A percentile compares a stretch with the other conserved stretches of the same genome.
These are phyloP conservation scores for Drosophila oshimai DNA, from an alignment of 1,140 invertebrate genomes.

Conservation along the genomic window DNA sequence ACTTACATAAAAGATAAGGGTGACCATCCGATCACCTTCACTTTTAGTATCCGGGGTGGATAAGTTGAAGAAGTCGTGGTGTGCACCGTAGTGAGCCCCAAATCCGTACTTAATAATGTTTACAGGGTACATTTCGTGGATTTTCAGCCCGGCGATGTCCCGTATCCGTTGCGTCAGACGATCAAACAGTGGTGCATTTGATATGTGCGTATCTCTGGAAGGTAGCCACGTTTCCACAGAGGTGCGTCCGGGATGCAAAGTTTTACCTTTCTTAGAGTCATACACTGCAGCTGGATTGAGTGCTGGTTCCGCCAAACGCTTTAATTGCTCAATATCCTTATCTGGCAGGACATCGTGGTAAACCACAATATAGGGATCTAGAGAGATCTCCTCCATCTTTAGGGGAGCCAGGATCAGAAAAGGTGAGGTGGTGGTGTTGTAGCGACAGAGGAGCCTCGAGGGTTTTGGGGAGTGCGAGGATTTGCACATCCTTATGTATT, in stretches of 20 bases:
- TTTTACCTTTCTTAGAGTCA: rapidly evolving
- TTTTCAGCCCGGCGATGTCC: constrained; percentile 87
- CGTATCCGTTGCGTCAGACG: constrained; percentile 88
- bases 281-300: constrained; percentile 91
- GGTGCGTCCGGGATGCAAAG: constrained; percentile 93
- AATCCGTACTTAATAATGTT: constrained; percentile 87
- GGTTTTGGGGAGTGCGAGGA: constrained; percentile 86
- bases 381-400: constrained; percentile 94
- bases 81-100: constrained; percentile 88
- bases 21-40: constrained; percentile 47
- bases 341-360: constrained; percentile 95
- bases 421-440: constrained; percentile 87
- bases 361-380: constrained; percentile 92
- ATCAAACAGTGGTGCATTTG: constrained; percentile 84
- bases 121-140: constrained; percentile 83
- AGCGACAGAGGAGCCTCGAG: constrained; percentile 88
- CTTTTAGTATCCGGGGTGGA: rapidly evolving
- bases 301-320: constrained; percentile 90
- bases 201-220: rapidly evolving
- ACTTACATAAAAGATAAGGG: constrained; percentile 59
- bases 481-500: neutral
- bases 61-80: constrained; percentile 85
- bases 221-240: constrained; percentile 96
- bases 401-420: constrained; percentile 92
- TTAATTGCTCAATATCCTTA: constrained; percentile 92